A percentile compares a stretch with the other conserved stretches of the same genome.
Conservation (phyloP, 2,888 invertebrate species). For the Imbricaverruca yamaguchii region DNA sequence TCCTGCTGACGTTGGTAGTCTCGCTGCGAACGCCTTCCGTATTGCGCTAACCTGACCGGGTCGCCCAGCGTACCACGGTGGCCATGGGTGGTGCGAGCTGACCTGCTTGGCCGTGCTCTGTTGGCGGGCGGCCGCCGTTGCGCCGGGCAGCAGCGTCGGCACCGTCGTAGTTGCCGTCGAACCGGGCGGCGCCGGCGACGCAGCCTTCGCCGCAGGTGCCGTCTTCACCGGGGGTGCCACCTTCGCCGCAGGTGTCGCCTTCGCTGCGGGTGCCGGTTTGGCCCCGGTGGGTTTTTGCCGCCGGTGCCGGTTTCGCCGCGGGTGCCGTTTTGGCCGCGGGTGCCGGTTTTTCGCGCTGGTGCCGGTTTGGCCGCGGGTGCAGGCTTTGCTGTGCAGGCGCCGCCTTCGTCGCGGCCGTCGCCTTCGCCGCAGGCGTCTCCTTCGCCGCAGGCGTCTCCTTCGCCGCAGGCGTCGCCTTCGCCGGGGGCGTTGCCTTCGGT, state of each 20-base stretch:
- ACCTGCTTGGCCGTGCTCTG: neutral
- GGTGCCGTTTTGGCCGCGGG: constrained; percentile 33
- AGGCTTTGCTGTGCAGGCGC: neutral
- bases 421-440: neutral
- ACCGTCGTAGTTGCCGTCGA: constrained; percentile 40
- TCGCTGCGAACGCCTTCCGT: too few relatives aligned
- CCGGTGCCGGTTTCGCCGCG: constrained; percentile 33
- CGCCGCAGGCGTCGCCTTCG: neutral
- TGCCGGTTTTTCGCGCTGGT: constrained; percentile 17
- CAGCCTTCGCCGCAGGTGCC: neutral
- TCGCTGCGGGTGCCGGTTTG: constrained; percentile 24
- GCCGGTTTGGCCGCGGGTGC: neutral
- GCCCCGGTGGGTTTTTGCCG: constrained; percentile 34
- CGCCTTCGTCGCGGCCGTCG: neutral
- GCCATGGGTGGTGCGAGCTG: neutral
- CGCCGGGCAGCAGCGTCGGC: constrained; percentile 40
- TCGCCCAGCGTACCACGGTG: too few relatives aligned
- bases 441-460: neutral
- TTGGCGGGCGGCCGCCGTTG: constrained; percentile 46
- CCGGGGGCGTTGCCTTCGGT: neutral
- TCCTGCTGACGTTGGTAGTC: too few relatives aligned
- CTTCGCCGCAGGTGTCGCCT: too few relatives aligned
- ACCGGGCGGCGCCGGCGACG: neutral
- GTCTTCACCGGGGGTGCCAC: neutral
- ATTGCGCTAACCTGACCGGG: too few relatives aligned